Evolutionary conservation across 1,140 invertebrate genomes (phyloP), one percentile per base, ranked within the genome.

Genomic region (Myzus persicae): DNA sequence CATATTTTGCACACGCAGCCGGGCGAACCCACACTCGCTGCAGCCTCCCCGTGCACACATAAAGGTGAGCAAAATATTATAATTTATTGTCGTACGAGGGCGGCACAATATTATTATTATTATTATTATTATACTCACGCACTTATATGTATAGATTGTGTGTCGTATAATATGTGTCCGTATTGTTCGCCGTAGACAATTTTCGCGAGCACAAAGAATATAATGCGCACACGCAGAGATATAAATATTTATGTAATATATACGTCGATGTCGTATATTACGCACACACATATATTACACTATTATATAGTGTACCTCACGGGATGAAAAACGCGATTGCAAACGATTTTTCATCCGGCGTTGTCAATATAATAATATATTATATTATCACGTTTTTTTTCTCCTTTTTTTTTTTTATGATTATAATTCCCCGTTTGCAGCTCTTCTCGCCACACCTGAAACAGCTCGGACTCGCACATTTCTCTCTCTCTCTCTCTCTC

Each of bases 311-410:
- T 48, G 48, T 51, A 22, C 20, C 59, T 14, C 18, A n/a, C n/a
- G 59, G 31, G 59, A 76, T 76, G n/a, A 76, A 84, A 84, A 84
- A 84, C 82, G 38, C 24, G 40, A 84, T 84, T 40, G 38, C 38
- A 26, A 84, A 84, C 82, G 82, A 84, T 84, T 84, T 84, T 84
- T 84, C 82, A 84, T 40, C 38, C 38, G 38, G 9, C 40, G 82
- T 84, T 40, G 38, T 84, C 82, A 40, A 40, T 40, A 76, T n/a
- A 76, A 76, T 76, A 76, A 76, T 76, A 76, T n/a, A 76, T 76
- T 76, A 76, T 76, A 31, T 67, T 67, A 67, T 82, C 9, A 84
- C 24, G 9, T 42, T 84, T 20, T 84, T 84, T 42, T 42, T 40
- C 24, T 42, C 38, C 31, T 59, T 31, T 26, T 59, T 44, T 59